Evolutionary conservation across 2,888 invertebrate species (phyloP), one percentile per base, ranked within the genome.

Genomic region (Lingula anatina): DNA sequence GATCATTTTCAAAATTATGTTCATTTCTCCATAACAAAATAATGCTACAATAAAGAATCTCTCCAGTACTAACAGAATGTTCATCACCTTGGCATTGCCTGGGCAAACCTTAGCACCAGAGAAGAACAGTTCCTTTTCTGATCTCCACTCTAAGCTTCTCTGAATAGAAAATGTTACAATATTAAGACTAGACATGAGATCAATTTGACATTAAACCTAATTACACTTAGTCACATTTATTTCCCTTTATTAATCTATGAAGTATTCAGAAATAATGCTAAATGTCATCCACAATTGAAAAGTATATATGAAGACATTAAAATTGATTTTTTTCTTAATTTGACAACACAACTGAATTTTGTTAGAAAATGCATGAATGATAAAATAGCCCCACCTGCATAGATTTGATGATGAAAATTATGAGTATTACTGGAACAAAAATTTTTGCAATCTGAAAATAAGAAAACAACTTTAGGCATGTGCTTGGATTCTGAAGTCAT

Each of bases 71-170:
- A n/a, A n/a, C n/a, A n/a, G n/a, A n/a, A n/a, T n/a, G n/a, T 31
- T 31, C 31, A 9, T 53, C 56, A 79, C 78, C 83, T 96, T 97
- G 21, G 96, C 95, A 80, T 96, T 96, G 42, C 86, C 80, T 0
- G 96, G 94, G 71, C 96, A 97, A 18, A 96, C 90, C 24, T 80
- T 71, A n/a, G 89, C 76, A 0, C 88, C 96, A 25, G 89, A 88
- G 42, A 80, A 78, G 73, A 92, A 97, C 35, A 97, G 78, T 18
- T 78, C 75, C 60, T 85, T 84, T 76, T 95, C 94, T 47, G 80
- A 85, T 51, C 83, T 81, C 95, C 95, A 96, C 46, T 92, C 86
- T 27, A 49, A 39, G 49, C 70, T 74, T 49, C 76, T 61, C 68
- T 73, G 62, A 24, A 62, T 51, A 20, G 5, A 31, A 44, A 44